Percentiles rank a stretch among this genome's conserved stretches.
Conservation (phyloP, 2,113 vertebrate genomes). For the Halichoeres trimaculatus region DNA sequence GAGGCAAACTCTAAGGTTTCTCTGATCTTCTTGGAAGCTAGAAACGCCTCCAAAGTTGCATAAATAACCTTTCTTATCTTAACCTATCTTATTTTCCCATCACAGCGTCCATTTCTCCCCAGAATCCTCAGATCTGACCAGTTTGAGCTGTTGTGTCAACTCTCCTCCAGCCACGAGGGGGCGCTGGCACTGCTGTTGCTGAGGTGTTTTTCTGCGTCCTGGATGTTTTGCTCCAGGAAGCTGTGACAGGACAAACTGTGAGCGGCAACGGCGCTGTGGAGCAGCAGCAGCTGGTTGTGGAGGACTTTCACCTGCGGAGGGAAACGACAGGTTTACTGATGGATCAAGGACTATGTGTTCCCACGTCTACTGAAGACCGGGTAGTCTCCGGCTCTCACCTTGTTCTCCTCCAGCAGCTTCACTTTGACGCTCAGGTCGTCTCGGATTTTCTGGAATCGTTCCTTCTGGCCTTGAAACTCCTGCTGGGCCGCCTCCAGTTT, state of each 20-base stretch:
- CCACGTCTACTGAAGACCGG: no score
- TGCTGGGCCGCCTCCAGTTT: constrained; percentile 89
- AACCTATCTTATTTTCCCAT: not conserved
- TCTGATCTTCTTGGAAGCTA: no score
- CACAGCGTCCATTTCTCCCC: not conserved
- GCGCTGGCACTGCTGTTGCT: constrained; percentile 77
- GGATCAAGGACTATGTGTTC: no score
- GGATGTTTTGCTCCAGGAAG: constrained; percentile 88
- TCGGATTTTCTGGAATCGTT: constrained; percentile 86
- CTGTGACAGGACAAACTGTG: constrained; percentile 89
- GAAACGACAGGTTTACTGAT: no score
- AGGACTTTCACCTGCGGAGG: constrained; percentile 90
- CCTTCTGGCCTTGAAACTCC: constrained; percentile 88
- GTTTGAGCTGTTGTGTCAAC: constrained; percentile 64
- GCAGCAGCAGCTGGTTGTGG: constrained; percentile 90
- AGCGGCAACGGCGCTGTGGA: constrained; percentile 89
- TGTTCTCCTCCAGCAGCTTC: constrained; percentile 92
- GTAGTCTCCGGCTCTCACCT: no score
- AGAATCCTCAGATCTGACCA: rapidly evolving
- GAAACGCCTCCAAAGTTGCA: not conserved
- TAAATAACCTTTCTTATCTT: constrained; percentile 5
- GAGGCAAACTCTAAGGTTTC: not conserved
- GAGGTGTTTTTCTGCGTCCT: constrained; percentile 84
- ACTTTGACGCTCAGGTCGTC: constrained; percentile 92
- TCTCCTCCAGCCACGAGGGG: constrained; percentile 93